Percentiles rank a stretch among this genome's conserved stretches.
phyloP scores from a whole-genome alignment of 1,140 invertebrate genomes.

The Trachymyrmex cornetzi region DNA sequence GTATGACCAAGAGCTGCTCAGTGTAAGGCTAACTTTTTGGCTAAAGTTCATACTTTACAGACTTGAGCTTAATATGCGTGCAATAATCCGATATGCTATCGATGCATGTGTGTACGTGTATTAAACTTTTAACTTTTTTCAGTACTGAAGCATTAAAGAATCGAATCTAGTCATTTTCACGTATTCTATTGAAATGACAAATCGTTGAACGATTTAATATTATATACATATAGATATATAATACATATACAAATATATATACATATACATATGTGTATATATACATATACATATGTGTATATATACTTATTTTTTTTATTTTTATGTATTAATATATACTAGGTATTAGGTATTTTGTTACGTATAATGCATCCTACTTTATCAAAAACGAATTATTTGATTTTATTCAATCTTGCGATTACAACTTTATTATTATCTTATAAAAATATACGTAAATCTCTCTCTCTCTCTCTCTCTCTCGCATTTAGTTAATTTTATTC shows the following conservation, averaged over 20 bases:
- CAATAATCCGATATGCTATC: conserved; percentile 26
- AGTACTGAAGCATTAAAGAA: conserved; percentile 26
- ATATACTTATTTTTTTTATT: conserved; percentile 24
- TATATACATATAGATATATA: conserved; percentile 30
- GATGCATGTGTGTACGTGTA: conserved; percentile 54
- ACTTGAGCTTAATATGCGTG: conserved; percentile 59
- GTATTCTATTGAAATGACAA: conserved; percentile 37
- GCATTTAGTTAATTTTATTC: neutral
- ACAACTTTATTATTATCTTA: neutral
- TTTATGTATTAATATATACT: conserved; percentile 32
- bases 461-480: too few relatives aligned
- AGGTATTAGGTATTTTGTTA: conserved; percentile 27
- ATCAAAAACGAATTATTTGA: neutral
- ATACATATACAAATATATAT: neutral
- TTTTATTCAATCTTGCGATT: neutral
- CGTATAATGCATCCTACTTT: neutral
- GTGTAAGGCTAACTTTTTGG: conserved; percentile 50
- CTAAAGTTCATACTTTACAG: conserved; percentile 46
- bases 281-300: neutral
- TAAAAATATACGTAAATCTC: neutral
- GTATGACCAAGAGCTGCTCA: conserved; percentile 54
- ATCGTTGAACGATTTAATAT: conserved; percentile 46
- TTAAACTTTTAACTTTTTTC: conserved; percentile 45
- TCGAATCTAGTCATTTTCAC: conserved; percentile 56
- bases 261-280: neutral